Percentiles rank a stretch among this genome's conserved stretches.
phyloP scores from a whole-genome alignment of 2,888 invertebrate species.

The Drosophila percnosoma region DNA sequence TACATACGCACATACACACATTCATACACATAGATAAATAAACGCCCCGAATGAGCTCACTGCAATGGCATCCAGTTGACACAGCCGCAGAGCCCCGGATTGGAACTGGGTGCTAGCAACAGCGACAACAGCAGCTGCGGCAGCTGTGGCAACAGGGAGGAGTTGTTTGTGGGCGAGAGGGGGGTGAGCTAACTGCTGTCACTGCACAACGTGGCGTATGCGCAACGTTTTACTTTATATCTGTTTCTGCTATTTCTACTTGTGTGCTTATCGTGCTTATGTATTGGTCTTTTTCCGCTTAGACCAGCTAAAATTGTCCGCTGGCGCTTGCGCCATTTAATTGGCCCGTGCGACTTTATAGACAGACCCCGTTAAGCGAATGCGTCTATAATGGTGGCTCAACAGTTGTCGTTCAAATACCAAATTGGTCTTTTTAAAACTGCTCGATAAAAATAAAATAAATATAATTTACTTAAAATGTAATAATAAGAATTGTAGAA shows the following conservation, averaged over 20 bases:
- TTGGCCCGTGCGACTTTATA: conserved; percentile 59
- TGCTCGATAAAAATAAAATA: not conserved
- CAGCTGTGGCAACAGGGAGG: conserved; percentile 13
- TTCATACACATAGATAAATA: conserved; percentile 9
- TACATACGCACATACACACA: conserved; percentile 21
- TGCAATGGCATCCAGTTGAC: conserved; percentile 80
- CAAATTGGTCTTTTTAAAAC: not conserved
- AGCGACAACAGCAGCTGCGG: conserved; percentile 2
- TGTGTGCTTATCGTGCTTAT: not conserved
- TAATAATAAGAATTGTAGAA: not conserved
- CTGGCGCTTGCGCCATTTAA: conserved; percentile 73
- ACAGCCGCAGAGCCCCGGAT: conserved; percentile 51
- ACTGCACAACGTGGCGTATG: conserved; percentile 77
- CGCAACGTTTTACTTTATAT: conserved; percentile 56
- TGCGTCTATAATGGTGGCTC: conserved; percentile 13
- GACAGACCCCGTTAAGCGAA: conserved; percentile 19
- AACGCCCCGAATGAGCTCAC: conserved; percentile 74
- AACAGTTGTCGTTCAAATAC: not conserved
- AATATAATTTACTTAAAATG: not conserved
- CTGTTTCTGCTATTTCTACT: conserved; percentile 7
- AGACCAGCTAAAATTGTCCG: conserved; percentile 43
- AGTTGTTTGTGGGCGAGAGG: not conserved
- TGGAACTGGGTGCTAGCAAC: conserved; percentile 41
- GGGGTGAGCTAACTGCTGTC: conserved; percentile 45
- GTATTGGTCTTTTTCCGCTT: conserved; percentile 32